These are phyloP conservation scores for Loriculus beryllinus DNA, from an alignment of 2,797 vertebrate genomes.

Conservation along the genomic window DNA sequence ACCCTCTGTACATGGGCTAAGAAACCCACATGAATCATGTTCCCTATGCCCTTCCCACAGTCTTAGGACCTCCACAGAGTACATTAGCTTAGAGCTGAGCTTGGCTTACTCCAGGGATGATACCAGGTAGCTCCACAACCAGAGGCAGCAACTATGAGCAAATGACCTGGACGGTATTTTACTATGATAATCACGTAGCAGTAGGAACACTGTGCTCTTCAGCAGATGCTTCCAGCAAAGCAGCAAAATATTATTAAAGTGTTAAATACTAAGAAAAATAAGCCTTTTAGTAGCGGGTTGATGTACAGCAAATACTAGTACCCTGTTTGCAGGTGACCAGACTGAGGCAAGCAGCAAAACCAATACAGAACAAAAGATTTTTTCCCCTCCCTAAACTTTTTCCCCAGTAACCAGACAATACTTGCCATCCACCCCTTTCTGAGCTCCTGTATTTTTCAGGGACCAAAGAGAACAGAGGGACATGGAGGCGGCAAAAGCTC, in stretches of 20 bases:
- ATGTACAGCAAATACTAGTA: background rate
- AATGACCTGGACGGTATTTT: background rate
- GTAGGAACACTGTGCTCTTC: background rate
- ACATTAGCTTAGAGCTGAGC: background rate
- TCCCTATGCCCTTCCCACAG: background rate
- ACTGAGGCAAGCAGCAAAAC: background rate
- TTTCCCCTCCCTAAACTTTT: background rate
- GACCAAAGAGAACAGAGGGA: background rate
- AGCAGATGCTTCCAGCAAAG: background rate
- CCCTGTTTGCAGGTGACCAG: background rate
- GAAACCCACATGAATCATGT: fast-evolving
- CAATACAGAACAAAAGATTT: background rate
- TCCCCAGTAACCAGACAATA: background rate
- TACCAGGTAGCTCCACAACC: background rate
- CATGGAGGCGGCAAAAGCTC: background rate
- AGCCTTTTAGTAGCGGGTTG: background rate
- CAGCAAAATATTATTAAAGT: background rate
- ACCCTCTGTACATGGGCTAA: background rate
- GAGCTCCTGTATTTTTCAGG: background rate
- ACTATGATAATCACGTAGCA: background rate
- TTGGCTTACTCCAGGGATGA: background rate
- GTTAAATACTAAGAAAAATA: background rate
- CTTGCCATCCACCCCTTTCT: background rate
- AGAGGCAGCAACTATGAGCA: background rate
- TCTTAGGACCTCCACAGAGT: background rate